These are phyloP conservation scores for Sardina pilchardus DNA, from an alignment of 2,113 vertebrate genomes.

Conservation along the genomic window DNA sequence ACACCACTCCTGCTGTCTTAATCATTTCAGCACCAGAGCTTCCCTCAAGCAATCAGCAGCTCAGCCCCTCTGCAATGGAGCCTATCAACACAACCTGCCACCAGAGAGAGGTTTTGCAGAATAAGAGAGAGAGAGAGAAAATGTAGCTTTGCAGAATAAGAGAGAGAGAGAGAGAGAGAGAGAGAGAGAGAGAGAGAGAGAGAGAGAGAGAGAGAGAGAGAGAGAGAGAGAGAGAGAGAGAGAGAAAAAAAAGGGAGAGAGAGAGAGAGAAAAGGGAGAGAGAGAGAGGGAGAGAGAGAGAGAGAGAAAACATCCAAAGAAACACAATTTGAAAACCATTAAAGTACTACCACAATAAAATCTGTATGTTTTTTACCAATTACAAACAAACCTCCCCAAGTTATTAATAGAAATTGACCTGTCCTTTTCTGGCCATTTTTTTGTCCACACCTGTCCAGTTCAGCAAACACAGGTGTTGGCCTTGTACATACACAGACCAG, in stretches of 20 bases:
- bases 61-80: neutral
- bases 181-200: neutral
- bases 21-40: neutral
- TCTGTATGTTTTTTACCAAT: too few relatives aligned
- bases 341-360: too few relatives aligned
- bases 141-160: too few relatives aligned
- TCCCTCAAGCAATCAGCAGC: constrained; percentile 12
- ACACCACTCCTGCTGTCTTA: neutral
- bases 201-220: neutral
- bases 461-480: too few relatives aligned
- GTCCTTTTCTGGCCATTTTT: too few relatives aligned
- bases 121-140: neutral
- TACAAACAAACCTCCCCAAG: too few relatives aligned
- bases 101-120: neutral
- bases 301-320: neutral
- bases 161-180: constrained; percentile 1
- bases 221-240: neutral
- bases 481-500: too few relatives aligned
- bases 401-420: too few relatives aligned
- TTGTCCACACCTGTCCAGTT: too few relatives aligned
- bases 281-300: neutral
- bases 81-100: neutral
- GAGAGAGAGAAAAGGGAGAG: neutral
- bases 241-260: too few relatives aligned
- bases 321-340: too few relatives aligned